Base-by-base conservation (phyloP, 2,797 vertebrate genomes). In the Rhodeus uyekii region DNA sequence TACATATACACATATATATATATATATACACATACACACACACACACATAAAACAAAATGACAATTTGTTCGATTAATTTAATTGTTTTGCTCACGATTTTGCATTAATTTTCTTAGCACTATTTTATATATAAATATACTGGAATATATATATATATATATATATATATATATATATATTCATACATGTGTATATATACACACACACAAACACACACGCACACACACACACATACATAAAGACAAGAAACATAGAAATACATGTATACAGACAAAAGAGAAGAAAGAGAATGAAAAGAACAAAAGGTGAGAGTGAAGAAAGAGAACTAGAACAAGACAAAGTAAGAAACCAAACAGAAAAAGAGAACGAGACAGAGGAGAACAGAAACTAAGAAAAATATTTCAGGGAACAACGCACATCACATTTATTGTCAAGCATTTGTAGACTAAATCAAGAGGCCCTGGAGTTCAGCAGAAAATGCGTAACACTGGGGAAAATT, bases 381-480 rank as follows among this genome's bases (percentile, higher is more conserved):
- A 4, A 46, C 58, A 55, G 27, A 65, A 36, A 50, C 13, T 19
- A 50, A 65, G 55, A 80, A 53, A 36, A 12, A 58, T 38, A 76
- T 79, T 73, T 63, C 8, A 78, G 79, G 75, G 38, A 65, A 5
- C 9, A 22, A 68, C 8, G 4, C 83, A 46, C 48, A 60, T 82
- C 84, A 77, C 60, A 50, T 86, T 84, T 79, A 79, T 58, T 84
- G 79, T 86, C 83, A 84, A 38, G 71, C 64, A 82, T 86, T 84
- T 82, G 79, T 84, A 61, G 63, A 82, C 79, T 75, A 84, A 86
- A 76, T 81, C 64, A 48, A 58, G 55, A 73, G 27, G 50, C 61
- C 46, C 82, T 64, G 46, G 18, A 48, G 75, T 79, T 81, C 79
- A 78, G 71, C 74, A 71, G 71, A 36, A 79, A 82, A 76, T 53